Conservation (phyloP, 2,888 invertebrate species). For the Mythimna ferrago region DNA sequence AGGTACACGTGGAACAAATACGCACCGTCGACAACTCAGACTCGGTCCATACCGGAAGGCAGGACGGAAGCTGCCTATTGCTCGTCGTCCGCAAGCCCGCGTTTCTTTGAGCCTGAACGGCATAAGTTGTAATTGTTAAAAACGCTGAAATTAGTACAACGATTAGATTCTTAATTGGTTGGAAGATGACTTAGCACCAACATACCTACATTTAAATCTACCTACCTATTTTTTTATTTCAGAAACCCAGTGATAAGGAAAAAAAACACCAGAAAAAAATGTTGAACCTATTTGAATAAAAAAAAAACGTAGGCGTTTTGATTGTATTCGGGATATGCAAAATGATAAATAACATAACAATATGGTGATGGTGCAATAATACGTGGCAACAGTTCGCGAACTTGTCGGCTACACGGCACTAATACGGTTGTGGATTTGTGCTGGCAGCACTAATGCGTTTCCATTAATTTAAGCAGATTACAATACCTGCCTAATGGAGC, state of each 20-base stretch:
- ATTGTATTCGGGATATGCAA: too few species aligned
- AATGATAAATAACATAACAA: not conserved
- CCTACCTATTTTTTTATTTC: not conserved
- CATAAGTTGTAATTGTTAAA: not conserved
- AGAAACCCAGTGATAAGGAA: not conserved
- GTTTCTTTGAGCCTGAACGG: not conserved
- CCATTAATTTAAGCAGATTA: conserved; percentile 56
- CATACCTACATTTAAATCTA: not conserved
- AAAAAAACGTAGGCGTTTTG: too few species aligned
- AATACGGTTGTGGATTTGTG: conserved; percentile 16
- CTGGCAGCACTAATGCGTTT: conserved; percentile 43
- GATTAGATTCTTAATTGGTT: not conserved
- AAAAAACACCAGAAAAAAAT: not conserved
- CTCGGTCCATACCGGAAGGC: too few species aligned
- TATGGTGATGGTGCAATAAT: not conserved
- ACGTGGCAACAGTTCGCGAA: not conserved
- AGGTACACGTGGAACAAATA: too few species aligned
- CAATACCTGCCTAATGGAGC: conserved; percentile 13
- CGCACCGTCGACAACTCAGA: too few species aligned
- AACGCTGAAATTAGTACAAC: not conserved
- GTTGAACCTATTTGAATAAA: too few species aligned
- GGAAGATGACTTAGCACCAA: too few species aligned
- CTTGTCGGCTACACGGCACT: conserved; percentile 12
- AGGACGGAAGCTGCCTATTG: too few species aligned
- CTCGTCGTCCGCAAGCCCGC: too few species aligned